Evolutionary conservation across 2,797 vertebrate genomes (phyloP).

Genomic region (Acestrorhynchus altus): DNA sequence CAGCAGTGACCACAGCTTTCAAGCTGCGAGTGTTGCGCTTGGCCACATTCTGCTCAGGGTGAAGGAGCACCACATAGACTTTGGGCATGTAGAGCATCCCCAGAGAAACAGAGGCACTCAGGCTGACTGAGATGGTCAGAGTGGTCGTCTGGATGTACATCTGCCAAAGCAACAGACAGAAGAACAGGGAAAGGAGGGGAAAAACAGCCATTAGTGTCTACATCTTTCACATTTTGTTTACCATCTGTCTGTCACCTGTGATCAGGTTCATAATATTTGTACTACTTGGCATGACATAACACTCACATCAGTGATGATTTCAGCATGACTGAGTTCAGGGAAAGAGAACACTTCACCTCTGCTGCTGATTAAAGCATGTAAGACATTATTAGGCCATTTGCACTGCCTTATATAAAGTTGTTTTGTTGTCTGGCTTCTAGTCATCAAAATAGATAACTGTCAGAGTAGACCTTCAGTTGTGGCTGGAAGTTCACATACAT

Average conservation of each 20-base stretch:
- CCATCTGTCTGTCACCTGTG: slow-evolving; percentile 19
- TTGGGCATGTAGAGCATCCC: slow-evolving; percentile 99
- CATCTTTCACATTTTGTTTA: slow-evolving; percentile 24
- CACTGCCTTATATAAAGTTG: slow-evolving; percentile 4
- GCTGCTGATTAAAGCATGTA: slow-evolving; percentile 6
- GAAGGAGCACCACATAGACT: slow-evolving; percentile 97
- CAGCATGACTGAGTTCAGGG: slow-evolving; percentile 13
- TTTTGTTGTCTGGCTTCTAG: slow-evolving; percentile 9
- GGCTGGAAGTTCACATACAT: no score
- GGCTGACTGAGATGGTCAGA: slow-evolving; percentile 96
- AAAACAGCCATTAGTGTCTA: slow-evolving; percentile 20
- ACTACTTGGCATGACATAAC: slow-evolving; percentile 12
- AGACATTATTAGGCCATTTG: slow-evolving; percentile 20
- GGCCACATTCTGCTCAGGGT: slow-evolving; percentile 98
- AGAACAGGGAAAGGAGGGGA: not conserved
- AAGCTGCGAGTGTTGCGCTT: slow-evolving; percentile 97
- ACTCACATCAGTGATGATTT: slow-evolving; percentile 22
- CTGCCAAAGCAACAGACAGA: slow-evolving; percentile 72
- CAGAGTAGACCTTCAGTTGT: not conserved
- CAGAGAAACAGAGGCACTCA: slow-evolving; percentile 97
- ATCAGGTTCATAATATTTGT: slow-evolving; percentile 8
- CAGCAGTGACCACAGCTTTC: slow-evolving; percentile 95
- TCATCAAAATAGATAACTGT: not conserved
- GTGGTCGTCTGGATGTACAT: slow-evolving; percentile 99
- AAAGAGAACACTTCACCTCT: slow-evolving; percentile 12